Evolutionary conservation across 1,140 invertebrate species (phyloP), one percentile per base, ranked within the genome.

Genomic region (Pseudomyrmex cubaensis): DNA sequence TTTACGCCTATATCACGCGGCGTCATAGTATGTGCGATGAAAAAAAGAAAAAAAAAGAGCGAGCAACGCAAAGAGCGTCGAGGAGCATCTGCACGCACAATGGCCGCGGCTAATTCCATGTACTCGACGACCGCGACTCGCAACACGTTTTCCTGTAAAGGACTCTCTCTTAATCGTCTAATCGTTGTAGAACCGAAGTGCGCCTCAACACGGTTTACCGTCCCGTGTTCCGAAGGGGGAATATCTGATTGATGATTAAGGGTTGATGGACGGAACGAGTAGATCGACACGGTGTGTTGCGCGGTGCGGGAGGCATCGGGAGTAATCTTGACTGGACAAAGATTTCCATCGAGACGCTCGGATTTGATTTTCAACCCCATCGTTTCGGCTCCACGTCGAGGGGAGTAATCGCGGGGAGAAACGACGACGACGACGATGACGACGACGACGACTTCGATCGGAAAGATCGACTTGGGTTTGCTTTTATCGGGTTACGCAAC

Each of bases 311-410:
- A 84, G 67, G 35, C 35, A 77, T 54, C 7, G 70, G 59, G 74
- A 84, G 84, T 52, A 85, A 90, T 89, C 78, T 77, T 82, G 70
- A 50, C 61, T 62, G 61, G 70, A 66, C 62, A 54, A 64, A 66
- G 69, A 67, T 85, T 82, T 74, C 82, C 80, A 85, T 90, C 70
- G 82, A 63, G 56, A 70, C 76, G 35, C 13, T 25, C 52, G 82
- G 85, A 93, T 92, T 93, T 88, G 82, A 92, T 93, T 93, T 92
- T 85, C 89, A 90, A 92, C 85, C 90, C 91, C 90, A 89, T 91
- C 89, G 80, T 84, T 67, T 62, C 64, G 48, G 35, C 66, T 85
- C 84, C 70, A 78, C 69, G 66, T 46, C 64, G 57, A n/a, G 15
- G 48, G 13, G 44, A 62, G 56, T 1, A 35, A 35, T 35, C 0